Conservation (phyloP, 2,797 vertebrate genomes). For the Philypnodon macrostomus region DNA sequence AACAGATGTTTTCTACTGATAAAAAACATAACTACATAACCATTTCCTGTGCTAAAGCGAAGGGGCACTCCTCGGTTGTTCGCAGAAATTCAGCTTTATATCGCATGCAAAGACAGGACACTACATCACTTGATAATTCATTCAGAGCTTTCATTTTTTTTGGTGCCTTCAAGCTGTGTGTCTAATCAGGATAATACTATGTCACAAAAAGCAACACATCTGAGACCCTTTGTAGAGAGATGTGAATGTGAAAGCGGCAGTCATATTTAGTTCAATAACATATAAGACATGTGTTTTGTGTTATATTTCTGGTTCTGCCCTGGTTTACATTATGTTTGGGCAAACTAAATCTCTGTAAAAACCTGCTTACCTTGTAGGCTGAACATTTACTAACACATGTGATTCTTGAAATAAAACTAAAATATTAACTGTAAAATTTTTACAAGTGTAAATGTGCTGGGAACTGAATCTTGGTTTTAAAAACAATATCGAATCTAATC, state of each 20-base stretch:
- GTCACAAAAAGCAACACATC: neutral
- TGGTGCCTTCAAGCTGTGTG: neutral
- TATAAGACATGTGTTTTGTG: too few species aligned
- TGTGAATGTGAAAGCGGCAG: slow-evolving; percentile 3
- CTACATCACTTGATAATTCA: neutral
- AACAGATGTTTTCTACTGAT: slow-evolving; percentile 27
- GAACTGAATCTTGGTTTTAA: too few species aligned
- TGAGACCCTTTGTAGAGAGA: neutral
- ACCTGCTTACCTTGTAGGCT: too few species aligned
- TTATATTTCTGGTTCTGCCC: too few species aligned
- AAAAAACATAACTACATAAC: slow-evolving; percentile 14
- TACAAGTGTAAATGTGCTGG: too few species aligned
- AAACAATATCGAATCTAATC: too few species aligned
- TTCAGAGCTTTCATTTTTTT: slow-evolving; percentile 6
- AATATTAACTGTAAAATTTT: too few species aligned
- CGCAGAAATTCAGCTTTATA: slow-evolving; percentile 7
- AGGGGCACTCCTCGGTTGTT: slow-evolving; percentile 19
- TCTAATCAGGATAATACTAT: neutral
- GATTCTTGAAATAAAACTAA: too few species aligned
- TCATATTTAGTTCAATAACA: slow-evolving; percentile 1
- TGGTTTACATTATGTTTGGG: too few species aligned
- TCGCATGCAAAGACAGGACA: neutral
- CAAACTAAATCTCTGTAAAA: too few species aligned
- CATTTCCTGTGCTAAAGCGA: slow-evolving; percentile 41
- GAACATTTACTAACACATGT: too few species aligned